A percentile compares a stretch with the other conserved stretches of the same genome.
Evolutionary conservation across 2,797 vertebrate genomes (phyloP).

Genomic region (Hozukius guyotensis): DNA sequence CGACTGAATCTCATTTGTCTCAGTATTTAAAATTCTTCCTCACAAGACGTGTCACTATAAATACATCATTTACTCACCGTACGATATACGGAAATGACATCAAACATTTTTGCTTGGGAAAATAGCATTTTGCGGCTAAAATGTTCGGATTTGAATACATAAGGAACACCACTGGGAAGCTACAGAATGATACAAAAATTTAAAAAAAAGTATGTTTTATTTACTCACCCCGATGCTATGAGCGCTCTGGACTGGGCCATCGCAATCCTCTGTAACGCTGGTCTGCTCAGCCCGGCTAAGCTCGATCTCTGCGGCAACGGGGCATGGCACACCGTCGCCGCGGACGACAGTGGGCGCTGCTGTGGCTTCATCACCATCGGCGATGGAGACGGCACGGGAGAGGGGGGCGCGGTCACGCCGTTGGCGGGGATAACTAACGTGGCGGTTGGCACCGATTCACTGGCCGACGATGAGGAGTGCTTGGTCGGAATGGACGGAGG

Average conservation of each 20-base stretch:
- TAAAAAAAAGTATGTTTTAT: not conserved
- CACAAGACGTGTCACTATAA: no score
- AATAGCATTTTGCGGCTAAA: not conserved
- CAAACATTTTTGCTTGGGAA: not conserved
- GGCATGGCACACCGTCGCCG: constrained; percentile 67
- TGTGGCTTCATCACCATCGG: constrained; percentile 77
- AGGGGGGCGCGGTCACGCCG: constrained; percentile 70
- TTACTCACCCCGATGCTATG: constrained; percentile 93
- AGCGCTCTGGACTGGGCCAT: constrained; percentile 94
- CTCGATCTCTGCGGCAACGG: constrained; percentile 82
- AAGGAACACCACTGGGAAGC: no score
- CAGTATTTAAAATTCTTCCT: not conserved
- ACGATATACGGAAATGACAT: not conserved
- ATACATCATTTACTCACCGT: not conserved
- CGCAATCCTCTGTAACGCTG: constrained; percentile 90
- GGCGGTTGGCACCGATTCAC: constrained; percentile 75
- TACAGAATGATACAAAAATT: no score
- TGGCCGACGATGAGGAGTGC: constrained; percentile 63
- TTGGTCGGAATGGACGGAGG: constrained; percentile 62
- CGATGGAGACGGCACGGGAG: constrained; percentile 67
- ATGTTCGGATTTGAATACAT: not conserved
- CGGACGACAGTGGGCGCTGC: constrained; percentile 56
- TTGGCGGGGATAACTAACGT: constrained; percentile 79
- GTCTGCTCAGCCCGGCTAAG: constrained; percentile 87
- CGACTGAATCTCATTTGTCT: not conserved